Conservation (phyloP, 2,113 vertebrate species). For the Pseudopodoces humilis region DNA sequence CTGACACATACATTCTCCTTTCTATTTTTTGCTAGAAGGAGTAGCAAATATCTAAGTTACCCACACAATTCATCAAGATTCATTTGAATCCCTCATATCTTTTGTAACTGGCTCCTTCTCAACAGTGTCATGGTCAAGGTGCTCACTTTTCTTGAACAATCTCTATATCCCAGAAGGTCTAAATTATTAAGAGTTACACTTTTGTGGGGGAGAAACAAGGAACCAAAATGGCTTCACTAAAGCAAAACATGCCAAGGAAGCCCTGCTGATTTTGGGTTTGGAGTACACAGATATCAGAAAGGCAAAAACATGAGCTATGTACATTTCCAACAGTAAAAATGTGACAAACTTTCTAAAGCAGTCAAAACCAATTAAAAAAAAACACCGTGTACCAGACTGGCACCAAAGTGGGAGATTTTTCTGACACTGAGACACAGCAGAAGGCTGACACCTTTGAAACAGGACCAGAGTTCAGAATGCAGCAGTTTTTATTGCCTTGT, state of each 20-base stretch:
- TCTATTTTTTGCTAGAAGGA: not conserved
- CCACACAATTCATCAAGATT: not conserved
- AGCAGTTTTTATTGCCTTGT: not conserved
- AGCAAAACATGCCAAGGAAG: not conserved
- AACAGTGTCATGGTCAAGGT: not conserved
- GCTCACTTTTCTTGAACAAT: not conserved
- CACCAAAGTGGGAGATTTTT: not conserved
- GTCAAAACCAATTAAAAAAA: not conserved
- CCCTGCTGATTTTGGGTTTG: not conserved
- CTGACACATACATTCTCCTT: not conserved
- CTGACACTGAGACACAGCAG: rapidly evolving
- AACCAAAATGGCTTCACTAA: not conserved
- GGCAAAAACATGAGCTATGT: not conserved
- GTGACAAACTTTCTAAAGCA: not conserved
- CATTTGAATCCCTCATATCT: not conserved
- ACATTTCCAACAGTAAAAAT: not conserved
- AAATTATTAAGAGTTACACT: not conserved
- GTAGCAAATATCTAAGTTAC: not conserved
- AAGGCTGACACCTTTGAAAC: not conserved
- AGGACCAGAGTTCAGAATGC: not conserved
- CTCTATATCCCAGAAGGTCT: not conserved
- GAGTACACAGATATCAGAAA: not conserved
- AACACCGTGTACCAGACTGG: rapidly evolving
- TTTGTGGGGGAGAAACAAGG: rapidly evolving
- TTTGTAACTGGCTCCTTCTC: not conserved